Evolutionary conservation across 2,797 vertebrate species (phyloP).

Genomic region (Phataginus tricuspis): DNA sequence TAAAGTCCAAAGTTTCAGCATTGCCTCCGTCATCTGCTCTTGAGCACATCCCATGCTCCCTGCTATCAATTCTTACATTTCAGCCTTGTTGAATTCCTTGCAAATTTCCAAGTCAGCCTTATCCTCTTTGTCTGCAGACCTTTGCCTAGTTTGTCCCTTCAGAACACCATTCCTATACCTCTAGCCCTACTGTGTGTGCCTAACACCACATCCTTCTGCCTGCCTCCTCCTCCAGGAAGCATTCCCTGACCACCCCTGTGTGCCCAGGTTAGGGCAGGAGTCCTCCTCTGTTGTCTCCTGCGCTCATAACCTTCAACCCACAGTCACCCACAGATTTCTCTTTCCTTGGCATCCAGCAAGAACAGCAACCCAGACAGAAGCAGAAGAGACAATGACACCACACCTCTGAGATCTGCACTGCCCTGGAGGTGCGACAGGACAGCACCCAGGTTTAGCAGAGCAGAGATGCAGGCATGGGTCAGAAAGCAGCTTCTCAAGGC

Average conservation of each 20-base stretch:
- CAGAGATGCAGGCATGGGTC: background rate
- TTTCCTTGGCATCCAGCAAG: background rate
- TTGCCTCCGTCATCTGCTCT: background rate
- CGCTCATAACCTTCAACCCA: background rate
- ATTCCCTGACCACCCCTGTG: background rate
- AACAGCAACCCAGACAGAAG: background rate
- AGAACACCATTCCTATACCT: background rate
- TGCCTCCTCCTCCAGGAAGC: background rate
- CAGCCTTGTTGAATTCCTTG: background rate
- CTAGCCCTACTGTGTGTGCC: background rate
- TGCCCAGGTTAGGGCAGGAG: background rate
- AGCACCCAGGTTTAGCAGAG: too few species aligned
- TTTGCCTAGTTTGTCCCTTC: background rate
- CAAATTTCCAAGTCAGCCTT: background rate
- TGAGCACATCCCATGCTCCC: background rate
- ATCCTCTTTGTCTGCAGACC: background rate
- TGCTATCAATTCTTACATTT: background rate
- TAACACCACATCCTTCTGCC: background rate
- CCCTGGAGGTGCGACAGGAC: background rate
- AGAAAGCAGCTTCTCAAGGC: background rate
- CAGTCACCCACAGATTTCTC: background rate
- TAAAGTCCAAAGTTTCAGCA: background rate
- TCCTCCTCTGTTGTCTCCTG: background rate
- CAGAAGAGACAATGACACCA: background rate
- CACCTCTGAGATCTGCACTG: background rate